Percentiles rank a stretch among this genome's conserved stretches.
Conservation (phyloP, 2,888 invertebrate genomes). For the Lasius fuliginosus region DNA sequence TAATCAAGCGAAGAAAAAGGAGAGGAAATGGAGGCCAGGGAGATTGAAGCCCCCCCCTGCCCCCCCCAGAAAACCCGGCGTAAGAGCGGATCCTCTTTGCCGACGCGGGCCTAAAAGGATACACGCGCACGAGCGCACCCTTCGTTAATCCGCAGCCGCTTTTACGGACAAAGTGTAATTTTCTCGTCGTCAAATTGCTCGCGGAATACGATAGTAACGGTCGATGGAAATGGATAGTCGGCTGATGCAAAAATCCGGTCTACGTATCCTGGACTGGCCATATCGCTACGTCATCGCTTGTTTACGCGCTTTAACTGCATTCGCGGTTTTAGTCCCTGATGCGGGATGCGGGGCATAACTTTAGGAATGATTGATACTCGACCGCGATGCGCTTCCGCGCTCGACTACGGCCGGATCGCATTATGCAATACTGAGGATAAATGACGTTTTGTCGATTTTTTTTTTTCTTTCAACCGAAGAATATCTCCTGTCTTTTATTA, state of each 20-base stretch:
- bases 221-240: neutral
- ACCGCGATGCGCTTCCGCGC: constrained; percentile 10
- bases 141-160: constrained; percentile 36
- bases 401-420: constrained; percentile 5
- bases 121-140: neutral
- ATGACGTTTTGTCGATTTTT: constrained; percentile 23
- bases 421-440: constrained; percentile 28
- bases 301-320: constrained; percentile 35
- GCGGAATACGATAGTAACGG: constrained; percentile 13
- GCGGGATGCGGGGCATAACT: neutral
- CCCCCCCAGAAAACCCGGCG: neutral
- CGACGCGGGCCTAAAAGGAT: neutral
- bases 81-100: constrained; percentile 38
- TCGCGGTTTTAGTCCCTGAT: constrained; percentile 28
- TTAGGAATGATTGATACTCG: constrained; percentile 36
- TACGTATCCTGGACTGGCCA: neutral
- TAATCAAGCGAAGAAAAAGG: constrained; percentile 41
- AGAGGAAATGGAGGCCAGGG: neutral
- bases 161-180: constrained; percentile 45
- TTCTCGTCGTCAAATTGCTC: constrained; percentile 44
- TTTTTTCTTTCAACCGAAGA: neutral
- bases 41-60: constrained; percentile 32
- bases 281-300: neutral
- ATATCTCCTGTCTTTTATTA: neutral
- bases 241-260: constrained; percentile 6